Base-by-base conservation (phyloP, 2,888 invertebrate species). In the Lacanobia wlatinum region DNA sequence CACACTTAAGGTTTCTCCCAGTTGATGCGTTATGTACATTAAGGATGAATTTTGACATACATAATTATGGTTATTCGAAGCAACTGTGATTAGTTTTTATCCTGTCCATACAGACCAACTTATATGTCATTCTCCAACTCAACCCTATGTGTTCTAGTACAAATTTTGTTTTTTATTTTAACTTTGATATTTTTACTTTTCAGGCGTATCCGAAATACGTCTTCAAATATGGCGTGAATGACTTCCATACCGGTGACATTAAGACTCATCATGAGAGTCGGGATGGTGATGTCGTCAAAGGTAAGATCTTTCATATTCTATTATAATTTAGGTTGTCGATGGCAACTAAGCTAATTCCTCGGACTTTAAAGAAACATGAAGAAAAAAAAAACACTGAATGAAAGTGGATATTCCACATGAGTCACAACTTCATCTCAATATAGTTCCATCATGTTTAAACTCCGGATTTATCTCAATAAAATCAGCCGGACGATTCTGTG, bases 181-280 rank as follows among this genome's bases (percentile, higher is more conserved):
- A 3, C 1, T n/a, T 48, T 5, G 12, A 7, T 4, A 14, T 9
- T 59, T 66, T 63, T 21, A 43, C 34, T 65, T 94, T 93, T 12
- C 92, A 97, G 97, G 97, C 97, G 38, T 97, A 97, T 85, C 97
- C 97, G 56, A 97, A 97, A 89, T 97, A 97, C 88, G 94, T 89
- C 68, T 97, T 96, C 90, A 97, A 96, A 86, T 97, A 97, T 82
- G 97, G 97, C 60, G 97, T 97, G 40, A 96, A 96, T 76, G 97
- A 97, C 87, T 96, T 96, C 87, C 97, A 97, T 88, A 97, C 96
- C 6, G 97, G 97, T 18, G 97, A 97, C 87, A 96, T 96, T 76
- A 97, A 97, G 88, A 95, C 96, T 2, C 96, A 96, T 85, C 96
- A 97, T 70, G 97, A 97, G 87, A 94, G 94, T 71, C 92, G 97